phyloP scores from a whole-genome alignment of 2,797 vertebrate species.

The Pseudomugil gertrudae region DNA sequence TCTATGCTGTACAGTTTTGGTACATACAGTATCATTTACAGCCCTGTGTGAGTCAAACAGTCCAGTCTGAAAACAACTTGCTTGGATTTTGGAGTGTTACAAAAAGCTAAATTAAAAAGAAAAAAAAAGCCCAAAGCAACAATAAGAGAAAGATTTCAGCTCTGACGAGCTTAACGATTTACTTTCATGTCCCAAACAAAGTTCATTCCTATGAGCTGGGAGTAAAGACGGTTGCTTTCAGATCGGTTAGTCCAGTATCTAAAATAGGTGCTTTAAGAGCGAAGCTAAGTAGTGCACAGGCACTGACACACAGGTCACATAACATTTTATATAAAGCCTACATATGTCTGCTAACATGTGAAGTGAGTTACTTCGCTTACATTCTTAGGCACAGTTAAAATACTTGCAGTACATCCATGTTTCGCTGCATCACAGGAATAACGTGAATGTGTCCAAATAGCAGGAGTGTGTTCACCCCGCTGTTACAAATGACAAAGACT shows the following conservation, averaged over 20 bases:
- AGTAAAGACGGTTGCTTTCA: constrained; percentile 64
- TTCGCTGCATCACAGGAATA: constrained; percentile 26
- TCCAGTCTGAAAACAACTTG: constrained; percentile 76
- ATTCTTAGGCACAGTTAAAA: constrained; percentile 75
- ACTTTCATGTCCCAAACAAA: constrained; percentile 32
- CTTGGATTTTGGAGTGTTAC: constrained; percentile 57
- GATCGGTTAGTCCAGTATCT: constrained; percentile 73
- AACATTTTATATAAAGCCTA: constrained; percentile 75
- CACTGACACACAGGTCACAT: constrained; percentile 76
- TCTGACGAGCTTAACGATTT: constrained; percentile 17
- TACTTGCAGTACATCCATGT: constrained; percentile 50
- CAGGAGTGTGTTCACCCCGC: neutral
- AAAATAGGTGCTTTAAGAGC: constrained; percentile 75
- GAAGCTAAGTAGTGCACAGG: constrained; percentile 79
- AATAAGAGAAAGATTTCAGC: constrained; percentile 43
- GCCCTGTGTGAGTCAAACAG: constrained; percentile 77
- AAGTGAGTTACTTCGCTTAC: constrained; percentile 80
- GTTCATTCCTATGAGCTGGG: constrained; percentile 38
- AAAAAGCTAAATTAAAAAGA: constrained; percentile 22
- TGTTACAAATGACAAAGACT: constrained; percentile 26
- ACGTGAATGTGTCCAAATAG: constrained; percentile 33
- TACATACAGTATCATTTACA: constrained; percentile 85
- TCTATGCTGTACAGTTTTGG: constrained; percentile 93
- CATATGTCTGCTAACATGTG: constrained; percentile 78
- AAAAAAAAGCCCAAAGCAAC: constrained; percentile 46